These are phyloP conservation scores for Cydia fagiglandana DNA, from an alignment of 1,140 invertebrate species.

Conservation along the genomic window DNA sequence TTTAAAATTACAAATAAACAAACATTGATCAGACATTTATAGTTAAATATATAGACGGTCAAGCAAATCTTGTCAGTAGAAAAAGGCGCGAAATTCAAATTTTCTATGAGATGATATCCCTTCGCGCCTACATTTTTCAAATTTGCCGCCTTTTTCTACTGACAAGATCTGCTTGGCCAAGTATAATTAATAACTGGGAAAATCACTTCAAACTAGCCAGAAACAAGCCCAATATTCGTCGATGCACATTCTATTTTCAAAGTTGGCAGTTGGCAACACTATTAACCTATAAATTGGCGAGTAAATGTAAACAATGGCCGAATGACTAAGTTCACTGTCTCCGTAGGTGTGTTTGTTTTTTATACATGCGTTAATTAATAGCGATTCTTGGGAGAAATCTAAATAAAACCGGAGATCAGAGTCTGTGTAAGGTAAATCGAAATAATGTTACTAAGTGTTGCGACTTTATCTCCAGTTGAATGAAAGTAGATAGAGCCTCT, in stretches of 20 bases:
- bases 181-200: neutral
- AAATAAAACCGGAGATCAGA: neutral
- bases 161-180: too few relatives aligned
- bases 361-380: conserved; percentile 8
- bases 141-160: too few relatives aligned
- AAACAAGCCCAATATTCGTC: conserved; percentile 14
- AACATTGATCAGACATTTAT: too few relatives aligned
- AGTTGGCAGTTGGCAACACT: conserved; percentile 29
- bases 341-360: conserved; percentile 27
- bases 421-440: neutral
- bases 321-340: conserved; percentile 31
- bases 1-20: too few relatives aligned
- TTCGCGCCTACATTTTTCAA: too few relatives aligned
- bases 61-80: too few relatives aligned
- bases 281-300: conserved; percentile 28
- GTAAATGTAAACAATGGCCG: conserved; percentile 24
- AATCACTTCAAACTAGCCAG: neutral
- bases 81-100: too few relatives aligned
- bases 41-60: too few relatives aligned
- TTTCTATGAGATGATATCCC: too few relatives aligned
- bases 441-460: neutral
- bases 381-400: neutral
- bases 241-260: conserved; percentile 31
- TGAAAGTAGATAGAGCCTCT: too few relatives aligned
- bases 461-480: too few relatives aligned